A percentile compares a stretch with the other conserved stretches of the same genome.
phyloP scores from a whole-genome alignment of 2,888 invertebrate genomes.

The Protophormia terraenovae region DNA sequence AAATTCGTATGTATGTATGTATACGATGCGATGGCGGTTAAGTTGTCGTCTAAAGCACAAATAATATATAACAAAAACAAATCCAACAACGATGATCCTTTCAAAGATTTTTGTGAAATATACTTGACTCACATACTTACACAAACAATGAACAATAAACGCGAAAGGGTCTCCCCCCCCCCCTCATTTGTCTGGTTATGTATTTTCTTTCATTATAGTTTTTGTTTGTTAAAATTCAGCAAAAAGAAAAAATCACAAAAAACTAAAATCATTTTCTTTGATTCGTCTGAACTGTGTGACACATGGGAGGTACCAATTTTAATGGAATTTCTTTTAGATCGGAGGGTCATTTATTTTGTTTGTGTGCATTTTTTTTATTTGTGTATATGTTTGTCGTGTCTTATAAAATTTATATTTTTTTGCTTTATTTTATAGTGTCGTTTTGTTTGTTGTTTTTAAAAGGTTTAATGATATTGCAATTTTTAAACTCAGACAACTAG shows the following conservation, averaged over 20 bases:
- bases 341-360: conserved; percentile 66
- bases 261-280: conserved; percentile 63
- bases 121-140: background rate
- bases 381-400: conserved; percentile 27
- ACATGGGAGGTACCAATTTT: conserved; percentile 72
- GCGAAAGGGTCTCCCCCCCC: conserved; percentile 40
- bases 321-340: conserved; percentile 72
- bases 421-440: conserved; percentile 38
- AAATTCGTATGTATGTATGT: too few species aligned
- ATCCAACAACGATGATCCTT: conserved; percentile 59
- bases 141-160: too few species aligned
- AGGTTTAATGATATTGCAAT: conserved; percentile 67
- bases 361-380: conserved; percentile 39
- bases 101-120: conserved; percentile 59
- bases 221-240: conserved; percentile 28
- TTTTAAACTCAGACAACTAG: conserved; percentile 39
- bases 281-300: conserved; percentile 71
- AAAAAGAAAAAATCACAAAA: conserved; percentile 8
- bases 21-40: conserved; percentile 58
- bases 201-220: conserved; percentile 14
- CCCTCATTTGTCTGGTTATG: conserved; percentile 50
- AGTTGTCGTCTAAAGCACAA: conserved; percentile 64
- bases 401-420: conserved; percentile 6
- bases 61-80: conserved; percentile 21
- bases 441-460: conserved; percentile 59